Conservation (phyloP, 2,113 vertebrate genomes). For the Oxygymnocypris stewartii region DNA sequence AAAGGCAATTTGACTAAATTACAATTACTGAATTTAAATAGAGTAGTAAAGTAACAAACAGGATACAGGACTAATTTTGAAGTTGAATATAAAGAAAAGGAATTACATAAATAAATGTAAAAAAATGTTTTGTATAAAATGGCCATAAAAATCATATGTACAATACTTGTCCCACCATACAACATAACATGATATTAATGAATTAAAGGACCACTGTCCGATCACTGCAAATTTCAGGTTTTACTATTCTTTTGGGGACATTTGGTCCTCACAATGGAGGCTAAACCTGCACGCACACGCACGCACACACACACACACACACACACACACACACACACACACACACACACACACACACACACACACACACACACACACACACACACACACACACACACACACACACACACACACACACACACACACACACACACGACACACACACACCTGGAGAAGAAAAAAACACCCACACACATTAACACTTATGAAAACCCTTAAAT, state of each 20-base stretch:
- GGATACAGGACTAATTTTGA: background rate
- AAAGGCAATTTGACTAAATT: background rate
- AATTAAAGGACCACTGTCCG: no score
- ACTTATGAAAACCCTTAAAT: no score
- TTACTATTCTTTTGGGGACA: no score
- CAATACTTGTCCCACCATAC: background rate
- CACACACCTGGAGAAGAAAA: background rate
- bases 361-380: no score
- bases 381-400: constrained; percentile 2
- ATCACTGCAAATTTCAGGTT: no score
- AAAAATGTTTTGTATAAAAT: background rate
- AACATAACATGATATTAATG: background rate
- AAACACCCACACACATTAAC: no score
- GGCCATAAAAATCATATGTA: background rate
- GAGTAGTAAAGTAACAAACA: background rate
- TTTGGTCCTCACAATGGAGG: no score
- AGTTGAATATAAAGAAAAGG: background rate
- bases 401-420: constrained; percentile 37
- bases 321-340: constrained; percentile 10
- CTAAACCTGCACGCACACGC: no score
- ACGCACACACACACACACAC: constrained; percentile 40
- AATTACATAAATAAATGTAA: background rate
- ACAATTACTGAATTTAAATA: background rate
- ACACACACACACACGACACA: background rate
- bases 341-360: background rate